Conservation (phyloP, 2,113 vertebrate species). For the Heterochromis multidens region DNA sequence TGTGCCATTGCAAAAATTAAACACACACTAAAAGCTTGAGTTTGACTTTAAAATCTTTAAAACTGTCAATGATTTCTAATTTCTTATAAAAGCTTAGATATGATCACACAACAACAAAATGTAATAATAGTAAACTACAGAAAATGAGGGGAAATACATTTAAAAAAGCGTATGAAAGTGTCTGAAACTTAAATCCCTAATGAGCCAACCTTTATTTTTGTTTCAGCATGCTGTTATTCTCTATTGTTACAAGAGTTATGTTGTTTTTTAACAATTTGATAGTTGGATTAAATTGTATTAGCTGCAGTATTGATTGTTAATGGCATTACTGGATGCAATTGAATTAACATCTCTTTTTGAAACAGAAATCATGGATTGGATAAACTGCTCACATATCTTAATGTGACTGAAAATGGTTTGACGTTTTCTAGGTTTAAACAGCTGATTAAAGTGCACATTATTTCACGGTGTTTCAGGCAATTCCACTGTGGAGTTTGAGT, state of each 20-base stretch:
- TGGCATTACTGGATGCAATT: neutral
- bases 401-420: neutral
- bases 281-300: neutral
- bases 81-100: neutral
- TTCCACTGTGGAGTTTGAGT: constrained; percentile 77
- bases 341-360: neutral
- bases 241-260: neutral
- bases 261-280: neutral
- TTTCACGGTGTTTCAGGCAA: constrained; percentile 34
- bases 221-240: neutral
- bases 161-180: neutral
- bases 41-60: neutral
- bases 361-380: neutral
- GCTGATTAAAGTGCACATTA: neutral
- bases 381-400: neutral
- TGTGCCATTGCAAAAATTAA: neutral
- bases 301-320: neutral
- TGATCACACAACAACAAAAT: neutral
- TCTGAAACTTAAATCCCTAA: neutral
- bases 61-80: neutral
- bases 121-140: neutral
- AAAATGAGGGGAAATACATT: neutral
- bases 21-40: neutral
- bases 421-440: neutral
- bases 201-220: neutral